Conservation (phyloP, 2,888 invertebrate genomes). For the Tetropium fuscum region DNA sequence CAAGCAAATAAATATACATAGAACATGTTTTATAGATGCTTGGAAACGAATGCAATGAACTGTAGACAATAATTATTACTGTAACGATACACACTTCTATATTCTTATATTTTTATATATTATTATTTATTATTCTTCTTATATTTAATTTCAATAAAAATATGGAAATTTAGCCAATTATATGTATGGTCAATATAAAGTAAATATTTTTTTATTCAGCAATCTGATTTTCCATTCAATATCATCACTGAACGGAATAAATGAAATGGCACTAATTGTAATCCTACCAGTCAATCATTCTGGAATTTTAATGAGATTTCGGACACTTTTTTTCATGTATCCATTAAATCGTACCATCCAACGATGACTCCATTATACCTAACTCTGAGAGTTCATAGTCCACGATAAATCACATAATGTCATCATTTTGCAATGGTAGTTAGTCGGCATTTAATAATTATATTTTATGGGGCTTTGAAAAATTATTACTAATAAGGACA, state of each 20-base stretch:
- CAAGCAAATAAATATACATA: too few relatives aligned
- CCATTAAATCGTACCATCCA: not conserved
- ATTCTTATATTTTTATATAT: too few relatives aligned
- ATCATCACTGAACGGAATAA: not conserved
- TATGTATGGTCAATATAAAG: too few relatives aligned
- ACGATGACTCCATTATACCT: not conserved
- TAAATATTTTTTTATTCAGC: too few relatives aligned
- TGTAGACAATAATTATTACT: too few relatives aligned
- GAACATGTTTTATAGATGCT: too few relatives aligned
- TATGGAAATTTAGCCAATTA: too few relatives aligned
- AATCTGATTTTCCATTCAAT: not conserved
- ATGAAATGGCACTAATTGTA: not conserved
- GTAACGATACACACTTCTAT: too few relatives aligned
- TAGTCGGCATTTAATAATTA: not conserved
- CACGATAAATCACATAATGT: not conserved
- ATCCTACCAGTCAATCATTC: not conserved
- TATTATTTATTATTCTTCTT: too few relatives aligned
- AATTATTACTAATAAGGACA: too few relatives aligned
- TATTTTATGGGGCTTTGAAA: not conserved
- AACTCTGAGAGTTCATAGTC: conserved; percentile 2
- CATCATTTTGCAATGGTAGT: not conserved
- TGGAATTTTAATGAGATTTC: not conserved
- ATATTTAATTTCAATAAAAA: too few relatives aligned
- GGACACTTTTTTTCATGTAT: not conserved
- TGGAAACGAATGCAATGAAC: too few relatives aligned